A percentile compares a stretch with the other conserved stretches of the same genome.
phyloP scores from a whole-genome alignment of 2,888 invertebrate species.

The Cacoxenus indagator region DNA sequence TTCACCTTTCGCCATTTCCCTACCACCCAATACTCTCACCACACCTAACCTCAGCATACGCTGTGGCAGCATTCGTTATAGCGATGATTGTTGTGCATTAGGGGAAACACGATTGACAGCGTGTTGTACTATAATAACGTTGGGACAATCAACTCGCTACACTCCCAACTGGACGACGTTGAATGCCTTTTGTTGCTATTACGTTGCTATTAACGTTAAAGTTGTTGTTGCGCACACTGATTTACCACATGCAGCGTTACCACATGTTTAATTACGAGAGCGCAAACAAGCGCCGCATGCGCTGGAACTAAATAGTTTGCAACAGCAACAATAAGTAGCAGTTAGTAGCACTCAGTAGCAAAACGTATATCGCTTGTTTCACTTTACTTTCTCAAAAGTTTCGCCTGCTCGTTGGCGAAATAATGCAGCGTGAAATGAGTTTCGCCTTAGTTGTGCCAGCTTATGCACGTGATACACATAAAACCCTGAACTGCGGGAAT shows the following conservation, averaged over 20 bases:
- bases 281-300: constrained; percentile 12
- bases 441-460: constrained; percentile 23
- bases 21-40: no score
- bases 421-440: constrained; percentile 30
- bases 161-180: background rate
- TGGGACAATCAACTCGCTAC: background rate
- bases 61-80: no score
- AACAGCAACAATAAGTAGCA: constrained; percentile 1
- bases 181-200: background rate
- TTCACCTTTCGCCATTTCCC: no score
- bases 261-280: constrained; percentile 20
- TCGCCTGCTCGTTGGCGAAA: background rate
- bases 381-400: background rate
- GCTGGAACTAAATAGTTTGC: background rate
- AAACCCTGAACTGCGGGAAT: constrained; percentile 12
- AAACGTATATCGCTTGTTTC: background rate
- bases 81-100: no score
- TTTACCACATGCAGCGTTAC: constrained; percentile 5
- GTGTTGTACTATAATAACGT: background rate
- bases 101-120: no score
- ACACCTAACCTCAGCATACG: no score
- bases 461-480: constrained; percentile 22
- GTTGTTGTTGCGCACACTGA: background rate
- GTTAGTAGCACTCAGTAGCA: background rate
- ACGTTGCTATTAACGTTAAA: background rate